Conservation (phyloP, 1,140 invertebrate species). For the Heliconius melpomene region DNA sequence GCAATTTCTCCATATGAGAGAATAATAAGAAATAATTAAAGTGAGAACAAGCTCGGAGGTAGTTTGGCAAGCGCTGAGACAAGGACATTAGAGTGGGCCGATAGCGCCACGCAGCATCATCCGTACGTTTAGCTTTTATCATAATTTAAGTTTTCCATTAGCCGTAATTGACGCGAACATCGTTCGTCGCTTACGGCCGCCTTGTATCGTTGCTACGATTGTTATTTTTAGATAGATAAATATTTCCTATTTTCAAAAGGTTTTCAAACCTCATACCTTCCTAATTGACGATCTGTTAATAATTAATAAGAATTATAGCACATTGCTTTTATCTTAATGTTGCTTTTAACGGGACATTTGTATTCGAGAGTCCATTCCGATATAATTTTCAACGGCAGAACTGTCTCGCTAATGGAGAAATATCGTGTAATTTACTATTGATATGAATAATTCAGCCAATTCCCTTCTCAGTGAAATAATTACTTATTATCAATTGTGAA, state of each 20-base stretch:
- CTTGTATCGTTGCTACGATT: slow-evolving; percentile 66
- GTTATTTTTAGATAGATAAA: slow-evolving; percentile 79
- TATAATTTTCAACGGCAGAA: slow-evolving; percentile 67
- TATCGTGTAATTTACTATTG: slow-evolving; percentile 67
- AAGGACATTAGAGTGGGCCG: slow-evolving; percentile 42
- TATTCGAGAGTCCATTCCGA: slow-evolving; percentile 68
- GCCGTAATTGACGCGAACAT: slow-evolving; percentile 80
- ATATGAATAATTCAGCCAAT: slow-evolving; percentile 65
- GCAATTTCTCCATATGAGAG: slow-evolving; percentile 24
- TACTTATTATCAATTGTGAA: slow-evolving; percentile 45
- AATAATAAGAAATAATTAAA: not conserved
- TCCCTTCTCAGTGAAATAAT: slow-evolving; percentile 37
- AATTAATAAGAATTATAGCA: slow-evolving; percentile 77
- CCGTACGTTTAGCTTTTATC: slow-evolving; percentile 76
- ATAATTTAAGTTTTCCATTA: slow-evolving; percentile 82
- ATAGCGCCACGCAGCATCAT: slow-evolving; percentile 67
- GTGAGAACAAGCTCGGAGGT: not conserved
- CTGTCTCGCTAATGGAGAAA: slow-evolving; percentile 73
- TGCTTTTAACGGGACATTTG: slow-evolving; percentile 72
- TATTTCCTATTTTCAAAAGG: slow-evolving; percentile 75
- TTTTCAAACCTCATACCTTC: slow-evolving; percentile 60
- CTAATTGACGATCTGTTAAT: slow-evolving; percentile 80
- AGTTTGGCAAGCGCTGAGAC: slow-evolving; percentile 32
- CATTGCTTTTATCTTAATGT: slow-evolving; percentile 76
- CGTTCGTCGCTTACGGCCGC: slow-evolving; percentile 77